phyloP scores from a whole-genome alignment of 2,113 vertebrate species.

The Lepisosteus oculatus region DNA sequence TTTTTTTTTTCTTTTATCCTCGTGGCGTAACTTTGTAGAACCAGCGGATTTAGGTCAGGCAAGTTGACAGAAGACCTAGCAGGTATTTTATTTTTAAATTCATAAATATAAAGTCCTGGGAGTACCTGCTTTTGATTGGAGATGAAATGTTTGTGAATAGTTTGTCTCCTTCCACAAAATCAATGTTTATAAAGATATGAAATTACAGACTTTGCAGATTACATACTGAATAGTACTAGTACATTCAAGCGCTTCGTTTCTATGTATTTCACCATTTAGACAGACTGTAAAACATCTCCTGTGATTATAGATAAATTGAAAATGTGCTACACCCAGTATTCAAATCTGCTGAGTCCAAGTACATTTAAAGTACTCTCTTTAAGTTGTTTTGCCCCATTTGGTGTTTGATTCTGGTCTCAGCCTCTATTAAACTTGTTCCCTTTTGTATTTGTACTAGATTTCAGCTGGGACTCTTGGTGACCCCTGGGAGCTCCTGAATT shows the following conservation, averaged over 20 bases:
- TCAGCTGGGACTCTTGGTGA: slow-evolving; percentile 24
- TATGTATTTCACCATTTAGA: slow-evolving; percentile 3
- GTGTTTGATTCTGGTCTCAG: slow-evolving; percentile 48
- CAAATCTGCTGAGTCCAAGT: not conserved
- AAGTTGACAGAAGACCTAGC: slow-evolving; percentile 49
- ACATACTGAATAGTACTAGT: not conserved
- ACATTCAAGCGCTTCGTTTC: not conserved
- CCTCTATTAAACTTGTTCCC: slow-evolving; percentile 41
- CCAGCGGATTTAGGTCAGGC: slow-evolving; percentile 52
- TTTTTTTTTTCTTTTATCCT: slow-evolving; percentile 9
- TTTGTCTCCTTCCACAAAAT: slow-evolving; percentile 14
- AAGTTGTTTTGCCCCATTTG: slow-evolving; percentile 20
- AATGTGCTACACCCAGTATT: slow-evolving; percentile 5
- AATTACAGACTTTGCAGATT: not conserved
- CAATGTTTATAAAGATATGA: not conserved
- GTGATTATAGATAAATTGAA: not conserved
- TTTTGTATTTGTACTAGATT: slow-evolving; percentile 36
- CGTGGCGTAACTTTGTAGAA: slow-evolving; percentile 30
- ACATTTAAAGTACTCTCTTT: not conserved
- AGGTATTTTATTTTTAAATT: slow-evolving; percentile 43
- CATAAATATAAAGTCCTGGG: slow-evolving; percentile 45
- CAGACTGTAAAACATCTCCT: not conserved
- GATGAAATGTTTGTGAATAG: slow-evolving; percentile 34
- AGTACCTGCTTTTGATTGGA: slow-evolving; percentile 46
- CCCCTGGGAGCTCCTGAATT: slow-evolving; percentile 49